Base-by-base conservation (phyloP, 2,888 invertebrate species). In the Callyntrura guangdongensis region DNA sequence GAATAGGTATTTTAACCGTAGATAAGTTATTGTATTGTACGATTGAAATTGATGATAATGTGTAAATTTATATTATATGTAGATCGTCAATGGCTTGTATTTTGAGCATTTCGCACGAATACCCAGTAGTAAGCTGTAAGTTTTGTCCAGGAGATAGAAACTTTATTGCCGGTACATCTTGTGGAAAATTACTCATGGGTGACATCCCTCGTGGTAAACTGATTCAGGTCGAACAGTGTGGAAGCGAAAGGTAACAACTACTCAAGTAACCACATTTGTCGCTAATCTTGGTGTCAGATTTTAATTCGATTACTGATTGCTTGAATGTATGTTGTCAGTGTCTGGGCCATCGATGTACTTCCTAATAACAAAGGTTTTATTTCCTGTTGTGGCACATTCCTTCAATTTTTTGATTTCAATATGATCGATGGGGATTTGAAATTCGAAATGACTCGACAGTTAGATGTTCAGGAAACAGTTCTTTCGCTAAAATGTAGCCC, bases 141-240 rank as follows among this genome's bases (percentile, higher is more conserved):
- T 97, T 1, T 95, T 97, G 93, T 99, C 98, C 99, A 20, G 97
- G 97, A 20, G 99, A 99, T 95, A 96, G 98, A 14, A 98, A 99
- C 95, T 96, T 98, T 64, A 95, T 99, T 84, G 96, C 97, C 81
- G 99, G 98, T 3, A 96, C 98, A 92, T 98, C 98, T 95, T 97
- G 96, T 94, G 99, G 99, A 0, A 95, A 96, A 61, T 95, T 99
- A 92, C 95, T 98, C 45, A 96, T 99, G 92, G 96, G 98, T 84
- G 99, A 99, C 95, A 96, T 98, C 86, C 97, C 97, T 0, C 96
- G 97, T 0, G 98, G 97, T 0, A 96, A 97, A 88, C 95, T 99
- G 93, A 95, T 98, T 14, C 92, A 93, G 81, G 85, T 93, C 17
- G 93, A 94, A 53, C 84, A 91, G 17, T 90, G 90, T 89, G 94